Evolutionary conservation across 2,797 vertebrate genomes (phyloP).

Genomic region (Acipenser ruthenus): DNA sequence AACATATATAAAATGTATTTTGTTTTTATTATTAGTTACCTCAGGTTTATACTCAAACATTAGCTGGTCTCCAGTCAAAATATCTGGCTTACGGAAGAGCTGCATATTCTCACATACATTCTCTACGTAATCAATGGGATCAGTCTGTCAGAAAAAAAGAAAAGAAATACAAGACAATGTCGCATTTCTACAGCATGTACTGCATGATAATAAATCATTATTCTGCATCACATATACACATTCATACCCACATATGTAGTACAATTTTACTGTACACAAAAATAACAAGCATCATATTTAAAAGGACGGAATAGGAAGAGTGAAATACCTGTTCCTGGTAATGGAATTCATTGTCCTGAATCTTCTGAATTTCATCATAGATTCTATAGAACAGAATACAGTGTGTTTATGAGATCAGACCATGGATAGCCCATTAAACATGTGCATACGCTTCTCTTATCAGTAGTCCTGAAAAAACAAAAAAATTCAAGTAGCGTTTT

Average conservation of each 20-base stretch:
- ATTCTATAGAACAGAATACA: slow-evolving; percentile 55
- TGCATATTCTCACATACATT: slow-evolving; percentile 97
- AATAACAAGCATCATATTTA: too few relatives aligned
- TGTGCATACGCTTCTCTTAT: not conserved
- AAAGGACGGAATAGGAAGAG: too few relatives aligned
- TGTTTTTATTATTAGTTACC: slow-evolving; percentile 40
- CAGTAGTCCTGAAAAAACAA: not conserved
- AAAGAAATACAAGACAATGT: not conserved
- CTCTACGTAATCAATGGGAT: slow-evolving; percentile 87
- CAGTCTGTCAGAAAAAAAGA: slow-evolving; percentile 58
- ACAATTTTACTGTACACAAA: not conserved
- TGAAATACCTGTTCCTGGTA: slow-evolving; percentile 86
- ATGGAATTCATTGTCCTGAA: slow-evolving; percentile 88
- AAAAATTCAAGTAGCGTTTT: not conserved
- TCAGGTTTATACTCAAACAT: slow-evolving; percentile 82
- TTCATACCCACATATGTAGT: not conserved
- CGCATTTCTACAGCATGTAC: too few relatives aligned
- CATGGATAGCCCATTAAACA: not conserved
- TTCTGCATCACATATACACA: too few relatives aligned
- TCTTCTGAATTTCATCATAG: slow-evolving; percentile 92
- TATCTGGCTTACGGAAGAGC: slow-evolving; percentile 79
- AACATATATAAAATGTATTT: too few relatives aligned
- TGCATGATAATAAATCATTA: too few relatives aligned
- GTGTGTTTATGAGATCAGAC: not conserved
- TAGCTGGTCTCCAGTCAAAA: slow-evolving; percentile 87